Evolutionary conservation across 2,113 vertebrate species (phyloP).

Genomic region (Stomatorhinus ivindoensis): DNA sequence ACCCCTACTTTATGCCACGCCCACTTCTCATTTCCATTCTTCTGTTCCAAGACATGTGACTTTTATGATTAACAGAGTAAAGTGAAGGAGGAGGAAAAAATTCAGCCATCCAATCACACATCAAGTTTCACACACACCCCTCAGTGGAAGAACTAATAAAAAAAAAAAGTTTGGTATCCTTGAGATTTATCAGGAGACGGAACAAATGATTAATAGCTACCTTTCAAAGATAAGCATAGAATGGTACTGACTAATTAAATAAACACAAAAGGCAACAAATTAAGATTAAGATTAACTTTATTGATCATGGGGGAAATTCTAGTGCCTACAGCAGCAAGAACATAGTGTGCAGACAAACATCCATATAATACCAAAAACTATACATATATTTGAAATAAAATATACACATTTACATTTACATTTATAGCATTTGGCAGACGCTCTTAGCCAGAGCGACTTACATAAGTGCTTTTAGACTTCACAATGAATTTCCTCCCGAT

Average conservation of each 20-base stretch:
- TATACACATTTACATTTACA: too few species aligned
- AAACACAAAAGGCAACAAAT: not conserved
- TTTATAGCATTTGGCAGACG: too few species aligned
- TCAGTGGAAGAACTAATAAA: not conserved
- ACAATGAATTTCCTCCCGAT: too few species aligned
- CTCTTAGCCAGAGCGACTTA: too few species aligned
- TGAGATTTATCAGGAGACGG: not conserved
- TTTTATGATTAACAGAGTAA: not conserved
- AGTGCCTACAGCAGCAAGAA: not conserved
- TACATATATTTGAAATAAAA: not conserved
- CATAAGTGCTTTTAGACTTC: too few species aligned
- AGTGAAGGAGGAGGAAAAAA: not conserved
- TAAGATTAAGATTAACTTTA: not conserved
- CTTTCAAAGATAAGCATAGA: not conserved
- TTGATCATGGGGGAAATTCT: not conserved
- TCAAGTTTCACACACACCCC: not conserved
- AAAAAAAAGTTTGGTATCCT: not conserved
- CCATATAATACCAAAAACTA: not conserved
- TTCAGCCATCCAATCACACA: not conserved
- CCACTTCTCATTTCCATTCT: constrained; percentile 19
- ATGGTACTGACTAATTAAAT: not conserved
- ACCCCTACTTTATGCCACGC: constrained; percentile 24
- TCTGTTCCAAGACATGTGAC: not conserved
- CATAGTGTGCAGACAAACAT: not conserved
- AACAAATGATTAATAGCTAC: not conserved